Conservation (phyloP, 2,113 vertebrate species). For the Otis tarda region DNA sequence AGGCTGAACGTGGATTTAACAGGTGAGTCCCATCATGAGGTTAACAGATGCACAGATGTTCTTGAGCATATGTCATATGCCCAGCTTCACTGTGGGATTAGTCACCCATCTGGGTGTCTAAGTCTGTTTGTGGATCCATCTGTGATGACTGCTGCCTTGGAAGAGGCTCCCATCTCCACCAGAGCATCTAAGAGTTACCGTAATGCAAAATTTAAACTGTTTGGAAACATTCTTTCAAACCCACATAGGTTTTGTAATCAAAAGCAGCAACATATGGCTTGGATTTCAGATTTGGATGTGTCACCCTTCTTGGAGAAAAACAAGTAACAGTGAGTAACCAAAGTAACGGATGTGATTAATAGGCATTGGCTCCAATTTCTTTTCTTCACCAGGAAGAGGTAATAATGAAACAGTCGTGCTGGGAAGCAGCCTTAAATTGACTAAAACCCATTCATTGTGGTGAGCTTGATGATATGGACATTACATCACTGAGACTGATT, state of each 20-base stretch:
- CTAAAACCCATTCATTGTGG: constrained; percentile 37
- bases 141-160: not conserved
- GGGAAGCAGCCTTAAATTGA: constrained; percentile 36
- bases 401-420: constrained; percentile 44
- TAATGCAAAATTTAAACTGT: not conserved
- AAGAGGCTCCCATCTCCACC: not conserved
- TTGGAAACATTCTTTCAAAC: not conserved
- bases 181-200: not conserved
- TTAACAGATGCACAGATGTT: not conserved
- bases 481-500: constrained; percentile 19
- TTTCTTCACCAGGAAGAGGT: not conserved
- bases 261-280: not conserved
- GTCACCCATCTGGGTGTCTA: not conserved
- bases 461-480: constrained; percentile 11
- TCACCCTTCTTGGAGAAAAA: constrained; percentile 30
- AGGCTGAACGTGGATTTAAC: not conserved
- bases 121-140: not conserved
- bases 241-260: not conserved
- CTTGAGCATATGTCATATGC: not conserved
- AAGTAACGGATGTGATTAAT: constrained; percentile 52
- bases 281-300: constrained; percentile 3
- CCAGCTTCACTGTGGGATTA: not conserved
- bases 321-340: constrained; percentile 35
- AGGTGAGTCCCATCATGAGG: not conserved
- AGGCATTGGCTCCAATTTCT: not conserved